Percentiles rank a stretch among this genome's conserved stretches.
Conservation (phyloP, 2,888 invertebrate species). For the Microplitis manilae region DNA sequence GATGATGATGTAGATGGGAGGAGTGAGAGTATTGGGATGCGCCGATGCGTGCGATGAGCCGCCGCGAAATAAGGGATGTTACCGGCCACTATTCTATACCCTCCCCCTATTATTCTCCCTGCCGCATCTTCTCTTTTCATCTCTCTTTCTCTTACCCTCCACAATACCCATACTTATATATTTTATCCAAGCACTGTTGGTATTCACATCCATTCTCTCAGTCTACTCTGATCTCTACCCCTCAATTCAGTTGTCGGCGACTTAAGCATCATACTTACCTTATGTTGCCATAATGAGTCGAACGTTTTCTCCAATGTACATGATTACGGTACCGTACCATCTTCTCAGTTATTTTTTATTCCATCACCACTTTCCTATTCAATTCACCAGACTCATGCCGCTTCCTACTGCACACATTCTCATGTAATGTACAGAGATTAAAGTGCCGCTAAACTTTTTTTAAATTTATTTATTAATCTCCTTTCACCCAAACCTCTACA, state of each 20-base stretch:
- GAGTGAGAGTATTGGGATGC: conserved; percentile 66
- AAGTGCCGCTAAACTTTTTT: conserved; percentile 62
- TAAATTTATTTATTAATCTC: conserved; percentile 65
- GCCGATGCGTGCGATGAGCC: conserved; percentile 69
- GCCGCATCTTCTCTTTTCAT: conserved; percentile 36
- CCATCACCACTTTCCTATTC: conserved; percentile 51
- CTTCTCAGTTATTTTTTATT: conserved; percentile 34
- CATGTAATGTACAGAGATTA: conserved; percentile 59
- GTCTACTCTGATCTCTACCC: conserved; percentile 48
- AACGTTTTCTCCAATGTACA: conserved; percentile 39
- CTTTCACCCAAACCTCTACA: conserved; percentile 32
- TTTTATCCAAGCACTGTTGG: too few relatives aligned
- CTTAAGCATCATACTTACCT: conserved; percentile 67
- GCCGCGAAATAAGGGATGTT: conserved; percentile 69
- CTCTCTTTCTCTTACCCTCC: conserved; percentile 46
- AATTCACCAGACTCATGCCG: conserved; percentile 59
- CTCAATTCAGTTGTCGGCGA: conserved; percentile 51
- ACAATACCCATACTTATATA: conserved; percentile 27
- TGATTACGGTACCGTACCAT: neutral
- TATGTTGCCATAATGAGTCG: conserved; percentile 69
- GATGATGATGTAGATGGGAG: conserved; percentile 20
- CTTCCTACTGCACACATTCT: conserved; percentile 39
- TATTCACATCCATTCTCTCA: too few relatives aligned
- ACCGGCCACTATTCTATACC: conserved; percentile 48
- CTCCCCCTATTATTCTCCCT: conserved; percentile 27